Evolutionary conservation across 2,797 vertebrate species (phyloP).

Genomic region (Podargus strigoides): DNA sequence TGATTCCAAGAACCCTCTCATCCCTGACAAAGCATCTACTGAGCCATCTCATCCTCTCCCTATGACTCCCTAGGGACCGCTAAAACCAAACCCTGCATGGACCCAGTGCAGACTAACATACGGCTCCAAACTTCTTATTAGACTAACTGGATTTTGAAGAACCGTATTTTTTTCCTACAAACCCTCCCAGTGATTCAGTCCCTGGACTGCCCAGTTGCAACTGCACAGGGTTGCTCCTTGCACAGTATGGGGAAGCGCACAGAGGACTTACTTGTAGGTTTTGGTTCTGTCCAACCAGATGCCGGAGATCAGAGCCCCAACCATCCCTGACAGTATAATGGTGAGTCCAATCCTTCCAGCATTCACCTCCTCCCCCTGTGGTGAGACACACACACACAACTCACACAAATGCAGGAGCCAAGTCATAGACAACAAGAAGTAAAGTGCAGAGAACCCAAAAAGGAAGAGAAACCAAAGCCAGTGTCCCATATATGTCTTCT

Average conservation of each 20-base stretch:
- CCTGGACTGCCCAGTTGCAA: neutral
- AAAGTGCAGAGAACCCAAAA: neutral
- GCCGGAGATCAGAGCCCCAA: constrained; percentile 88
- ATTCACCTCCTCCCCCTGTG: constrained; percentile 91
- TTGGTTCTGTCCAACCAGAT: constrained; percentile 96
- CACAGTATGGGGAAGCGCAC: neutral
- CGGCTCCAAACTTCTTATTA: neutral
- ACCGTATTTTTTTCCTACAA: neutral
- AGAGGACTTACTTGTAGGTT: constrained; percentile 91
- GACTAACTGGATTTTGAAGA: neutral
- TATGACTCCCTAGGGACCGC: neutral
- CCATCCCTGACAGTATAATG: constrained; percentile 89
- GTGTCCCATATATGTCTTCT: neutral
- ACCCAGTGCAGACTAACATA: neutral
- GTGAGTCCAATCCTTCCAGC: constrained; percentile 95
- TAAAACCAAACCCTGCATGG: neutral
- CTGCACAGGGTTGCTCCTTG: neutral
- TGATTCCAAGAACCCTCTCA: constrained; percentile 32
- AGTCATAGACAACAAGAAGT: neutral
- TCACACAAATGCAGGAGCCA: neutral
- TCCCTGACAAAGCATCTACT: neutral
- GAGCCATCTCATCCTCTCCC: neutral
- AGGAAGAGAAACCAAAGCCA: neutral
- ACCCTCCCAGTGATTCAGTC: neutral
- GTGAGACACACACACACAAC: constrained; percentile 15